Percentiles rank a stretch among this genome's conserved stretches.
Conservation (phyloP, 64 coral and sea anemone genomes). For the Dendrophyllia cribrosa region DNA sequence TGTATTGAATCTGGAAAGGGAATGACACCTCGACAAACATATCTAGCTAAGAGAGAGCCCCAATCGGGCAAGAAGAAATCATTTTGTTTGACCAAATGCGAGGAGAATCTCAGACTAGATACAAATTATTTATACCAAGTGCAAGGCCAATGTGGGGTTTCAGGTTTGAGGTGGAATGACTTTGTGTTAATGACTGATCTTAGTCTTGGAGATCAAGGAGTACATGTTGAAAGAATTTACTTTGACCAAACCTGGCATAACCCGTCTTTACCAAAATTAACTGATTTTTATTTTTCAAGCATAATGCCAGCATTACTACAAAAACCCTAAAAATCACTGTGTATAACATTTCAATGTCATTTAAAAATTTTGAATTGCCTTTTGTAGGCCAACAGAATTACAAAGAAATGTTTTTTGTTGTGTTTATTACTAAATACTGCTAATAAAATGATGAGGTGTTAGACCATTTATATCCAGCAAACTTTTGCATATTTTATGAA, state of each 20-base stretch:
- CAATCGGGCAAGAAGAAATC: conserved; percentile 63
- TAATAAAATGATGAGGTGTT: no score
- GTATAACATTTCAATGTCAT: not conserved
- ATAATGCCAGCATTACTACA: conserved; percentile 22
- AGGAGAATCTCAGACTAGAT: no score
- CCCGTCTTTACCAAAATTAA: conserved; percentile 39
- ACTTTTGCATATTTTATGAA: no score
- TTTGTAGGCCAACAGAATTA: not conserved
- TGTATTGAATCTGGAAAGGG: conserved; percentile 79
- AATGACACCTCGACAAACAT: conserved; percentile 68
- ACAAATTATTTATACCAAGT: conserved; percentile 65
- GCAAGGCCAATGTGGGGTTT: conserved; percentile 65
- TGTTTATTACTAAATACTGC: no score
- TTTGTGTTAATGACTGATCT: conserved; percentile 72
- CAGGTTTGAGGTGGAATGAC: conserved; percentile 54
- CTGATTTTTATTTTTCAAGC: conserved; percentile 57
- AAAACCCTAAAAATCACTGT: conserved; percentile 10
- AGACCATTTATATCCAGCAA: no score
- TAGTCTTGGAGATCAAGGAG: conserved; percentile 34
- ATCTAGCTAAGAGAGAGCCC: conserved; percentile 58
- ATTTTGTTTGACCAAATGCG: conserved; percentile 70
- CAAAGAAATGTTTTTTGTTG: no score
- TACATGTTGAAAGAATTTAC: conserved; percentile 44
- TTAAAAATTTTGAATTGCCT: not conserved
- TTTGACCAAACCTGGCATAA: conserved; percentile 45